These are phyloP conservation scores for Nothoprocta perdicaria DNA, from an alignment of 2,113 vertebrate species.

Conservation along the genomic window DNA sequence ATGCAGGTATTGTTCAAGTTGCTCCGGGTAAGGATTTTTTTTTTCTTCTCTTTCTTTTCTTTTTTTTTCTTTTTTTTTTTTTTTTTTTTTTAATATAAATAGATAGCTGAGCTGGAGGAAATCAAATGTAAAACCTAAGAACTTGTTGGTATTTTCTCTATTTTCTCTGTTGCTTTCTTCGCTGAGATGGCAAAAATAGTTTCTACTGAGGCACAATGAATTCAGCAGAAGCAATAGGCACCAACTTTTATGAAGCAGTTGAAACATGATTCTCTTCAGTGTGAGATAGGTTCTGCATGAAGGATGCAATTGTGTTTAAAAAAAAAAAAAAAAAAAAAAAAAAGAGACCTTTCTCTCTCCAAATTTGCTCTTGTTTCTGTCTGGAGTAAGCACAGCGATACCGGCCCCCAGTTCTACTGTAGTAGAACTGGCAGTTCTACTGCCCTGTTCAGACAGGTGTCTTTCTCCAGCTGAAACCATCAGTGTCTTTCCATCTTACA, in stretches of 20 bases:
- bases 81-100: neutral
- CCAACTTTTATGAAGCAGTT: neutral
- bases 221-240: neutral
- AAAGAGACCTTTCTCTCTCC: neutral
- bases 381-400: no score
- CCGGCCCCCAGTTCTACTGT: neutral
- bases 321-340: neutral
- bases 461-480: neutral
- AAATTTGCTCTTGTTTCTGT: neutral
- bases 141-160: neutral
- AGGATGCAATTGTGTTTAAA: neutral
- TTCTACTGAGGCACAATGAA: neutral
- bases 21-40: neutral
- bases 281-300: neutral
- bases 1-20: neutral
- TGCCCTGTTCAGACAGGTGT: neutral
- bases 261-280: neutral
- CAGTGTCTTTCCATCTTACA: neutral
- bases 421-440: neutral
- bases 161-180: neutral
- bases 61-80: neutral
- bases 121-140: neutral
- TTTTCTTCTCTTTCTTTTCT: no score
- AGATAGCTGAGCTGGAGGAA: neutral
- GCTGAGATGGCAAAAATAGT: neutral